A percentile compares a stretch with the other conserved stretches of the same genome.
phyloP scores from a whole-genome alignment of 2,113 vertebrate species.

The Trichomycterus rosablanca region DNA sequence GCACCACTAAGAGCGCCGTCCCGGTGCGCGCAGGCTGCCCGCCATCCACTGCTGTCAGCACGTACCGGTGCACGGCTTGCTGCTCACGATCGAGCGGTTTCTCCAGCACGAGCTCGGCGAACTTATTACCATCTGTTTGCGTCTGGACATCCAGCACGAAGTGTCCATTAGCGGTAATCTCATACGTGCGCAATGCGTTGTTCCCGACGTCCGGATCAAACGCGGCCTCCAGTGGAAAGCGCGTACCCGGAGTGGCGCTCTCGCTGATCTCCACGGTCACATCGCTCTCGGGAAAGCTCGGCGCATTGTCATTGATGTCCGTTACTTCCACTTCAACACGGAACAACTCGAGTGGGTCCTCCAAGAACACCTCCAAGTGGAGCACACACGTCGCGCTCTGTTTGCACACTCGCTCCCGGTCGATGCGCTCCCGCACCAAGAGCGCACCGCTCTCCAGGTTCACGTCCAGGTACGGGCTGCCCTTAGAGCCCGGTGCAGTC shows the following conservation, averaged over 20 bases:
- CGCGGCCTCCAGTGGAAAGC: constrained; percentile 93
- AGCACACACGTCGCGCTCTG: constrained; percentile 89
- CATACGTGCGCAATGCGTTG: constrained; percentile 92
- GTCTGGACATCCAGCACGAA: constrained; percentile 96
- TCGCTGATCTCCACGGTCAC: constrained; percentile 96
- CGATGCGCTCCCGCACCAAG: constrained; percentile 89
- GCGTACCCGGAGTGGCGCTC: constrained; percentile 92
- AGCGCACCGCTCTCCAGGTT: constrained; percentile 92
- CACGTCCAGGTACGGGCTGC: constrained; percentile 89
- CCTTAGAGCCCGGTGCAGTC: constrained; percentile 86
- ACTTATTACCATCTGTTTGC: constrained; percentile 89
- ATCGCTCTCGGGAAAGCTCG: constrained; percentile 89
- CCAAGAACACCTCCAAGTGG: constrained; percentile 94
- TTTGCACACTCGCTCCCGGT: constrained; percentile 92
- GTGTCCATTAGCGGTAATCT: constrained; percentile 91
- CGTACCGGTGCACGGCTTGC: constrained; percentile 91
- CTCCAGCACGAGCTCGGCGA: constrained; percentile 92
- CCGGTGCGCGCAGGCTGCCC: constrained; percentile 87
- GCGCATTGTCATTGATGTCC: constrained; percentile 97
- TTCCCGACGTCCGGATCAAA: constrained; percentile 95
- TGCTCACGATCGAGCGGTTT: constrained; percentile 91
- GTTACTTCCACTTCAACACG: constrained; percentile 92
- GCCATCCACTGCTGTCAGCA: constrained; percentile 94
- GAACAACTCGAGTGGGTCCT: constrained; percentile 93
- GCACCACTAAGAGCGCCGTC: constrained; percentile 88